Evolutionary conservation across 2,113 vertebrate genomes (phyloP).

Genomic region (Poeciliopsis retropinna): DNA sequence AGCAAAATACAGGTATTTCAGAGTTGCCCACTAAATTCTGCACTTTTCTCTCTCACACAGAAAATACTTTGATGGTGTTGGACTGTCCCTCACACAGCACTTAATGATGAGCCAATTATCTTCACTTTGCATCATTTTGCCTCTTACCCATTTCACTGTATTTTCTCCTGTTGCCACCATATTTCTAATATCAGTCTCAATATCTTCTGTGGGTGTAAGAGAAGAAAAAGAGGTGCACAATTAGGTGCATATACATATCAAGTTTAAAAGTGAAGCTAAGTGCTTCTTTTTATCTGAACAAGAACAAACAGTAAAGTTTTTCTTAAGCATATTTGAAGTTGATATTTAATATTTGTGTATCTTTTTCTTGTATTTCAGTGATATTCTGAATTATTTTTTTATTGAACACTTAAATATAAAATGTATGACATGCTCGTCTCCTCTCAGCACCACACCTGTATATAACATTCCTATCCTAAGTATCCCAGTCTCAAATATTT

Average conservation of each 20-base stretch:
- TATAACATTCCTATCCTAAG: slow-evolving; percentile 45
- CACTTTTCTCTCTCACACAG: slow-evolving; percentile 17
- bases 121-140: slow-evolving; percentile 27
- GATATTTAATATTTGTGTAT: background rate
- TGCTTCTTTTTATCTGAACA: background rate
- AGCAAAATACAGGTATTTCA: slow-evolving; percentile 32
- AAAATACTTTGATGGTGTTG: slow-evolving; percentile 33
- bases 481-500: slow-evolving; percentile 58
- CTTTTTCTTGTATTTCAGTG: background rate
- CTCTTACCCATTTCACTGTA: background rate
- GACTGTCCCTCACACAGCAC: background rate
- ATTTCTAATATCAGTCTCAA: background rate
- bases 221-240: background rate
- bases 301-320: background rate
- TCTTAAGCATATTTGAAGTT: background rate
- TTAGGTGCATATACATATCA: background rate
- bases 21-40: slow-evolving; percentile 5
- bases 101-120: slow-evolving; percentile 33
- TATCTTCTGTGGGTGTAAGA: background rate
- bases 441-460: slow-evolving; percentile 48
- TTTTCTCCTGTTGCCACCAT: background rate
- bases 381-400: background rate
- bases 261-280: background rate
- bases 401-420: slow-evolving; percentile 44
- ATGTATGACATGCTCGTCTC: slow-evolving; percentile 57